Evolutionary conservation across 2,888 invertebrate genomes (phyloP), one percentile per base, ranked within the genome.

Genomic region (Griposia aprilina): DNA sequence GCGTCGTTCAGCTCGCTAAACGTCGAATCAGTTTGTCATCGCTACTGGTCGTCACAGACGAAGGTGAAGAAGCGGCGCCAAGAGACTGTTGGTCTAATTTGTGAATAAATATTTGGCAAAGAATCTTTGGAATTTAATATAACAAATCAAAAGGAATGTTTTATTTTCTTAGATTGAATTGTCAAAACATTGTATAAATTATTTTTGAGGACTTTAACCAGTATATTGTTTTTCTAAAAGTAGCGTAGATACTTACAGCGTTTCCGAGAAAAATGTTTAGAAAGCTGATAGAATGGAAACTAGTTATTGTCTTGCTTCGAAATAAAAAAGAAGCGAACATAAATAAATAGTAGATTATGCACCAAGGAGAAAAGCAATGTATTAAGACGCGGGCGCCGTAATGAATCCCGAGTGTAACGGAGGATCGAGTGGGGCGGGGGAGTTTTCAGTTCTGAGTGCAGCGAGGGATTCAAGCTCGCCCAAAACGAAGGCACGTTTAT

Each of bases 11-110:
- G 48, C 23, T 59, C 26, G 48, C 65, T 52, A 30, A 74, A 60
- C 74, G 66, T 75, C 72, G 45, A 48, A 20, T 75, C 36, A 62
- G 72, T 78, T 60, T 71, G 48, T 82, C 78, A 77, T 72, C 82
- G 55, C 57, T 26, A 13, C 13, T 62, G 20, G 55, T 62, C 74
- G 30, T 69, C 69, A 59, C 52, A 10, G 81, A 70, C 0, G 52
- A 55, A 3, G 15, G 36, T 3, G 11, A 36, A 66, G 45, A 36
- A n/a, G 20, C 8, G 30, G 20, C 67, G 62, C 62, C n/a, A 75
- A 57, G 36, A 67, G n/a, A 41, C 67, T 20, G 13, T 57, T 69
- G 23, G 41, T 52, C 63, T 59, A 57, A 20, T 63, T 81, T 15
- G 8, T n/a, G 13, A 36, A 26, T 13, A 59, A 15, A 75, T 65